Evolutionary conservation across 2,113 vertebrate genomes (phyloP), one percentile per base, ranked within the genome.

Genomic region (Crocuta crocuta): DNA sequence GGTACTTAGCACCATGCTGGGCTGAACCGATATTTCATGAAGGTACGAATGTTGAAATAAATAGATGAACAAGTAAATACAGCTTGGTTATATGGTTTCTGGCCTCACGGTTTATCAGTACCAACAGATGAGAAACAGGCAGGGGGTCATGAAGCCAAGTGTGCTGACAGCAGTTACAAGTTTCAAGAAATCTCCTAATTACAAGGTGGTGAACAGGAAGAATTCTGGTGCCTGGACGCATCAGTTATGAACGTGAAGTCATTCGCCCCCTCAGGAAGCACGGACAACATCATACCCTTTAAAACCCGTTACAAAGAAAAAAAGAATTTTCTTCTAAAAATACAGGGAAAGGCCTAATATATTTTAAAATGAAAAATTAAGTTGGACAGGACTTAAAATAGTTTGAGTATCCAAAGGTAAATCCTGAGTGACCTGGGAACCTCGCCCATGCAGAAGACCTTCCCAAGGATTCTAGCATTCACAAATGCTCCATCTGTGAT

Each of bases 141-240:
- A 61, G 66, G 55, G 50, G 45, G 70, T 85, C 84, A 73, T 17
- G 89, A 87, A 92, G 66, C 63, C 92, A 89, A 83, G 71, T 39
- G 43, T 53, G 66, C 61, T 12, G 91, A 80, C 45, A 81, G 86
- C 48, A 93, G 63, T 48, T 79, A 78, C 91, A 97, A 80, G 90
- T 96, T 80, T 74, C 89, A 95, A 96, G 92, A 50, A 31, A 81
- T 35, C 79, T 91, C 92, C 39, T 97, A 91, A 97, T 95, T 94
- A 97, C 65, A 80, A 88, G 48, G 35, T 4, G 90, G 90, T 70
- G 58, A 95, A 66, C 86, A 78, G 68, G 74, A 84, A 89, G 84
- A 70, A 83, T 94, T 92, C 66, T 50, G 85, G 94, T 79, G 86
- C 68, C 89, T 63, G 43, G 66, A 88, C 92, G 86, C 82, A 71